Percentiles rank a stretch among this genome's conserved stretches.
These are phyloP conservation scores for Cephus spinipes DNA, from an alignment of 2,888 invertebrate genomes.

Conservation along the genomic window DNA sequence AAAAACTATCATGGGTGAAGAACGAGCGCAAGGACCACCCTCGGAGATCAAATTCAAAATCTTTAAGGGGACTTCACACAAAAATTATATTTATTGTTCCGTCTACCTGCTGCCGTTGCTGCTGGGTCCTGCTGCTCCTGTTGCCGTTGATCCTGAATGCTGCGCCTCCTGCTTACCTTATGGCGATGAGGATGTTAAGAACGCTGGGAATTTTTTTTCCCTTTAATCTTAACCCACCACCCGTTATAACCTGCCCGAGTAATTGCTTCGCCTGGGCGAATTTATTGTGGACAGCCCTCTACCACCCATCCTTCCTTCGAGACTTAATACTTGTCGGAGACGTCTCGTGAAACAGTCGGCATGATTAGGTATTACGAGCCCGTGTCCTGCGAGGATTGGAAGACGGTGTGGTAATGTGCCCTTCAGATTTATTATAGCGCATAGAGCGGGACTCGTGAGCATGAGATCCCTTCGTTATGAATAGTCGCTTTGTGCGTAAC, in stretches of 20 bases:
- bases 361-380: neutral
- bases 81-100: slow-evolving; percentile 31
- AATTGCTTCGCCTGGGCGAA: slow-evolving; percentile 59
- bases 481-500: neutral
- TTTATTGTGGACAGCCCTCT: slow-evolving; percentile 46
- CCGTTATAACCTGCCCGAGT: slow-evolving; percentile 42
- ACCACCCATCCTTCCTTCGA: neutral
- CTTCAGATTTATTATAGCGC: neutral
- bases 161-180: slow-evolving; percentile 28
- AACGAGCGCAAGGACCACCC: slow-evolving; percentile 59
- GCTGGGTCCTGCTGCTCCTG: neutral
- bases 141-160: slow-evolving; percentile 13
- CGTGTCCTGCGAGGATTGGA: neutral
- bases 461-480: neutral
- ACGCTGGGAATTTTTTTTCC: slow-evolving; percentile 26
- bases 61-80: slow-evolving; percentile 60
- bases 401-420: neutral
- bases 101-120: slow-evolving; percentile 10
- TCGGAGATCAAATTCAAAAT: slow-evolving; percentile 52
- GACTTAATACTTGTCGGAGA: neutral
- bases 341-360: neutral
- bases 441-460: neutral
- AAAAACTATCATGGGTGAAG: slow-evolving; percentile 18
- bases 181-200: slow-evolving; percentile 21
- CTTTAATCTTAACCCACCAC: slow-evolving; percentile 35